These are phyloP conservation scores for Leptinotarsa haldemani DNA, from an alignment of 2,888 invertebrate genomes.

Conservation along the genomic window DNA sequence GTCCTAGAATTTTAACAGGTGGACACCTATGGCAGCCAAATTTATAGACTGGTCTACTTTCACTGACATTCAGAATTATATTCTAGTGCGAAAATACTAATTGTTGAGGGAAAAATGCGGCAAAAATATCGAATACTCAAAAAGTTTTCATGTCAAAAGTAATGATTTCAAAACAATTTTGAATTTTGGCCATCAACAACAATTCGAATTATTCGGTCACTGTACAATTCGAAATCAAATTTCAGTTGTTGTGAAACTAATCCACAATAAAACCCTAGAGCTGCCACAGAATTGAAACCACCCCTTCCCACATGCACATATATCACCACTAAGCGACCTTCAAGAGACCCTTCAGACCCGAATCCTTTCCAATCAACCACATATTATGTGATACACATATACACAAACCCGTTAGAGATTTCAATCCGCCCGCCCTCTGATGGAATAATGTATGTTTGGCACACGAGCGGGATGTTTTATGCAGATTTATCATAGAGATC, in stretches of 20 bases:
- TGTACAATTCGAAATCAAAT: not conserved
- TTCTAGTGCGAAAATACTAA: no score
- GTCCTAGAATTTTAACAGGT: no score
- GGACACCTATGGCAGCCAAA: no score
- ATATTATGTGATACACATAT: slow-evolving; percentile 18
- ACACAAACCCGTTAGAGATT: slow-evolving; percentile 8
- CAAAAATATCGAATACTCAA: no score
- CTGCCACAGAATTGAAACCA: no score
- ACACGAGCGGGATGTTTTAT: slow-evolving; percentile 19
- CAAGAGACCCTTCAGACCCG: not conserved
- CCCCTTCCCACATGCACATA: not conserved
- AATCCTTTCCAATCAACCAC: slow-evolving; percentile 21
- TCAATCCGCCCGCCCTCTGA: slow-evolving; percentile 7
- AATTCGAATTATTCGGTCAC: not conserved
- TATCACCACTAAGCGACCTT: not conserved
- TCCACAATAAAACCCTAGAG: not conserved
- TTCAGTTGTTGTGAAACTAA: not conserved
- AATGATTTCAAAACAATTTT: no score
- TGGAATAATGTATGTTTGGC: slow-evolving; percentile 10
- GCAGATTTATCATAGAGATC: slow-evolving; percentile 22
- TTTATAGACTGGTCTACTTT: no score
- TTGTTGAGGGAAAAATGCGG: no score
- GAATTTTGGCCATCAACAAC: no score
- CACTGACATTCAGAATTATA: no score
- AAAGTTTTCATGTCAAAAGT: no score